Percentiles rank a stretch among this genome's conserved stretches.
phyloP scores from a whole-genome alignment of 2,888 invertebrate genomes.

The Cacoxenus indagator region DNA sequence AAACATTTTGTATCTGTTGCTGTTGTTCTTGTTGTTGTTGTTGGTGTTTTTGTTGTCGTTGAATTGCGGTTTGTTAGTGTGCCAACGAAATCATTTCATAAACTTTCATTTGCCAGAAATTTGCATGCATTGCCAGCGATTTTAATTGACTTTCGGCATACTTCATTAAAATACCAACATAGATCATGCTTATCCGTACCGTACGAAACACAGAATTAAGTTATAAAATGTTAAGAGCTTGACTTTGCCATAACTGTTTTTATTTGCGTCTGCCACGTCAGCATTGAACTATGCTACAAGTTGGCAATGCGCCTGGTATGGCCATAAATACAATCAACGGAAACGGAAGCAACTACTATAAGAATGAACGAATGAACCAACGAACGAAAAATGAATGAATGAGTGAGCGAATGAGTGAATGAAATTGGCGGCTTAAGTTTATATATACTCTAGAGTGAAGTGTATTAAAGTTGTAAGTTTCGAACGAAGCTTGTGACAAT shows the following conservation, averaged over 20 bases:
- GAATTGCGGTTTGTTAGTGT: neutral
- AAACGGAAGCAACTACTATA: constrained; percentile 26
- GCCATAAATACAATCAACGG: constrained; percentile 48
- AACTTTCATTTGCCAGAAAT: constrained; percentile 5
- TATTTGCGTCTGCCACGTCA: constrained; percentile 59
- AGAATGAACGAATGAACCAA: neutral
- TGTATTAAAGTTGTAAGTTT: too few relatives aligned
- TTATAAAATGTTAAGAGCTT: constrained; percentile 61
- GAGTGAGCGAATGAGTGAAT: neutral
- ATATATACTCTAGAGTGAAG: too few relatives aligned
- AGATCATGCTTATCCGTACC: constrained; percentile 62
- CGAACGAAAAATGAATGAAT: neutral
- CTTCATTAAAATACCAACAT: constrained; percentile 30
- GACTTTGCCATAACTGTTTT: constrained; percentile 46
- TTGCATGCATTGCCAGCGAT: neutral
- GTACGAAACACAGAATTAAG: constrained; percentile 58
- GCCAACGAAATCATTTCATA: constrained; percentile 4
- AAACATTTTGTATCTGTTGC: neutral
- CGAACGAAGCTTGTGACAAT: too few relatives aligned
- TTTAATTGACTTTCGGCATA: constrained; percentile 17
- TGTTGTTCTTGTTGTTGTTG: neutral
- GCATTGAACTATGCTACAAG: constrained; percentile 16
- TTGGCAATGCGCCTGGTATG: constrained; percentile 29
- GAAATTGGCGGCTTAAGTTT: neutral
- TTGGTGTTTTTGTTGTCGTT: neutral